These are phyloP conservation scores for Pheosia gnoma DNA, from an alignment of 2,888 invertebrate species.

Conservation along the genomic window DNA sequence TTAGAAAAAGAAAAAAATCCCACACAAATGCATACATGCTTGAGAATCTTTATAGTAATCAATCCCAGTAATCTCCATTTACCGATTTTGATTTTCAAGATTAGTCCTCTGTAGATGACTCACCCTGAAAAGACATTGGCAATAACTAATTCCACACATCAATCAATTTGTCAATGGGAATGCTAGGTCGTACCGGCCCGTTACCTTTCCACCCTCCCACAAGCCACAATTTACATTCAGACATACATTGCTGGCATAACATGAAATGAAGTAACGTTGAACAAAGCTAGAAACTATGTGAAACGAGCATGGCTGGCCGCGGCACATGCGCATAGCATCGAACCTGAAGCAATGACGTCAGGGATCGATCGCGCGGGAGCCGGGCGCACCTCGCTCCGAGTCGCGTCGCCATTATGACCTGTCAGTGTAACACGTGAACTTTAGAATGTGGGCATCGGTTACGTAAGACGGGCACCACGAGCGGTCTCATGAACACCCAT, in stretches of 20 bases:
- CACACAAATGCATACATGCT: too few species aligned
- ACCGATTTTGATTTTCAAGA: constrained; percentile 15
- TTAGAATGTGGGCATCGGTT: constrained; percentile 51
- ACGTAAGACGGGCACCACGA: constrained; percentile 70
- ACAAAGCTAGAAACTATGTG: not conserved
- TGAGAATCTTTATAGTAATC: too few species aligned
- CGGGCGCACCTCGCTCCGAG: constrained; percentile 43
- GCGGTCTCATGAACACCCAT: constrained; percentile 83
- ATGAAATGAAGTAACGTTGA: not conserved
- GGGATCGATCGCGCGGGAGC: constrained; percentile 61
- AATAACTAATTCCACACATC: constrained; percentile 47
- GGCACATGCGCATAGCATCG: constrained; percentile 49
- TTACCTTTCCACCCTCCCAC: constrained; percentile 33
- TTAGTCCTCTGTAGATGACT: not conserved
- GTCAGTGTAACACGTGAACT: constrained; percentile 61
- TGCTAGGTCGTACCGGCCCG: constrained; percentile 43
- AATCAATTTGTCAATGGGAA: constrained; percentile 75
- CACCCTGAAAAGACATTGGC: not conserved
- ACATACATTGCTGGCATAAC: constrained; percentile 20
- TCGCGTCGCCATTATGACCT: constrained; percentile 41
- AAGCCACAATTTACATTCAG: not conserved
- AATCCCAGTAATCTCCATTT: not conserved
- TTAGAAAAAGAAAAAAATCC: too few species aligned
- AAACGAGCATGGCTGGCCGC: constrained; percentile 25
- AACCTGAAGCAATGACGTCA: constrained; percentile 71